Percentiles rank a stretch among this genome's conserved stretches.
These are phyloP conservation scores for Gryllus longicercus DNA, from an alignment of 2,888 invertebrate species.

Conservation along the genomic window DNA sequence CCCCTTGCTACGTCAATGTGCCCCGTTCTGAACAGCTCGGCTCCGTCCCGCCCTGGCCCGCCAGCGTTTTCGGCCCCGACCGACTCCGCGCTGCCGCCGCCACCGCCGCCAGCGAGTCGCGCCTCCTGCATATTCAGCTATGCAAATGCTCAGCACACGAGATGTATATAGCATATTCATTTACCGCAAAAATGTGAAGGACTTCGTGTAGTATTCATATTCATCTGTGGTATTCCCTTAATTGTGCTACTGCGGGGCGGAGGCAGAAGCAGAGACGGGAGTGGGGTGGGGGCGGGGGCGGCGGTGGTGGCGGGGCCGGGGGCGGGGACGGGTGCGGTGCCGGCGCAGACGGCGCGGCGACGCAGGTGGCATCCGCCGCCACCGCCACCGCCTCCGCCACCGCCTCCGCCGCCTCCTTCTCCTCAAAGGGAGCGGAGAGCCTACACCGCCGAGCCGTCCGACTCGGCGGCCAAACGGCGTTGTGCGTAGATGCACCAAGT, in stretches of 20 bases:
- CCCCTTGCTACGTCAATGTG: too few relatives aligned
- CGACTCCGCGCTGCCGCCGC: not conserved
- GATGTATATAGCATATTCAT: constrained; percentile 17
- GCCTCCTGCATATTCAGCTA: constrained; percentile 17
- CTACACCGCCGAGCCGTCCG: too few relatives aligned
- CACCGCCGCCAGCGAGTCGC: not conserved
- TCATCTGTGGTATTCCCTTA: constrained; percentile 9
- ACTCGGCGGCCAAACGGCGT: too few relatives aligned
- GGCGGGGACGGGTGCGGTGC: not conserved
- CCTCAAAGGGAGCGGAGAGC: too few relatives aligned
- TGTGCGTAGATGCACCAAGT: too few relatives aligned
- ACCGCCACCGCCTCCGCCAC: not conserved
- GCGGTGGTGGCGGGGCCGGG: not conserved
- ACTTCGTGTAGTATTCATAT: constrained; percentile 17
- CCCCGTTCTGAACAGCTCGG: not conserved
- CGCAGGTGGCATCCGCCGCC: not conserved
- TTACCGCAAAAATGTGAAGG: constrained; percentile 17
- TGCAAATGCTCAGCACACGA: not conserved
- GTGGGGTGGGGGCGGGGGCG: not conserved
- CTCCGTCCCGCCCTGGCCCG: not conserved
- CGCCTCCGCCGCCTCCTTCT: not conserved
- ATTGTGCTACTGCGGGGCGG: not conserved
- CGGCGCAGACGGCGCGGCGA: not conserved
- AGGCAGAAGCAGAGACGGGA: not conserved
- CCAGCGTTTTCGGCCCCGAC: not conserved